phyloP scores from a whole-genome alignment of 2,113 vertebrate genomes.

The Alethe diademata region DNA sequence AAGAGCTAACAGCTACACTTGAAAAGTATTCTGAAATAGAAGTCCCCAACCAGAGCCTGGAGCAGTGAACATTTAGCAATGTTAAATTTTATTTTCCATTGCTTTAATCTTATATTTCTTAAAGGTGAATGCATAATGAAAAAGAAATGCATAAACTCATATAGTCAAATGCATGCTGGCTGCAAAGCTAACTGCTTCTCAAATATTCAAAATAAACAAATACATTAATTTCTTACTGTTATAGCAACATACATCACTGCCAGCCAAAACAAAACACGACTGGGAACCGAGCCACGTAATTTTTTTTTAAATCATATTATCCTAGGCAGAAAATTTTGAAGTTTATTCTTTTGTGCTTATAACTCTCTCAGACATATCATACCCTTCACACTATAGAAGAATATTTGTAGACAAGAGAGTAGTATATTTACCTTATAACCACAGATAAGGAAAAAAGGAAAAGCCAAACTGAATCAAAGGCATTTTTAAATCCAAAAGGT shows the following conservation, averaged over 20 bases:
- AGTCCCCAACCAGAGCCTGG: not conserved
- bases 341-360: not conserved
- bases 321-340: not conserved
- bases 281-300: not conserved
- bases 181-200: not conserved
- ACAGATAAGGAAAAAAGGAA: not conserved
- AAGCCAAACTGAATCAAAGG: not conserved
- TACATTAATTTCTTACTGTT: not conserved
- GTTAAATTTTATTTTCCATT: not conserved
- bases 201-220: not conserved
- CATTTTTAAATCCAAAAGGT: not conserved
- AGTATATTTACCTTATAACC: not conserved
- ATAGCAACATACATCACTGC: not conserved
- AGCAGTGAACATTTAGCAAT: not conserved
- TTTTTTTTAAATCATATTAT: not conserved
- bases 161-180: not conserved
- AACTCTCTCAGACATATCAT: not conserved
- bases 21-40: not conserved
- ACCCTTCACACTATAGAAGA: not conserved
- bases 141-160: not conserved
- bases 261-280: not conserved
- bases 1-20: not conserved
- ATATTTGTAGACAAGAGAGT: not conserved
- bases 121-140: not conserved
- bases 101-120: not conserved